Evolutionary conservation across 2,797 vertebrate species (phyloP), one percentile per base, ranked within the genome.

Genomic region (Silurus lanzhouensis): DNA sequence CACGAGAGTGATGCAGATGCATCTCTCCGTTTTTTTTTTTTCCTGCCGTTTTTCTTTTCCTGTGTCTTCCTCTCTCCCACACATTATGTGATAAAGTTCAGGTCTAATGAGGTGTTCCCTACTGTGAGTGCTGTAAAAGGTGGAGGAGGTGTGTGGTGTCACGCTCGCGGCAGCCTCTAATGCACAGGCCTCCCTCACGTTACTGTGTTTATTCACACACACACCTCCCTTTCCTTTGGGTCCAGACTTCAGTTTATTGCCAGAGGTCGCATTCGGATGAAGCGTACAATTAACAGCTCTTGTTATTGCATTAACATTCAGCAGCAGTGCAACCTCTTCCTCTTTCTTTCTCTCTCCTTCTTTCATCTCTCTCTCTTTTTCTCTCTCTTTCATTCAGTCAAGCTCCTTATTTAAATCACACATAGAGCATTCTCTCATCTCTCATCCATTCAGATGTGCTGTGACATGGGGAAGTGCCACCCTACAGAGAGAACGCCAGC

Each of bases 41-140:
- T 87, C 83, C 58, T 83, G 84, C 81, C 57, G 63, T 63, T 82
- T 38, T 9, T 13, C 61, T 68, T 44, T 14, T 22, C 17, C 66
- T 22, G 14, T 58, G 44, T 70, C 74, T 79, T n/a, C 4, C 19
- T 31, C 46, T 81, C 77, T 64, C 60, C 71, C 75, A 80, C 81
- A 20, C 81, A 60, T 71, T 22, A 76, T n/a, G 60, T 81, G 81
- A 82, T 86, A 74, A 81, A 83, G 82, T 82, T 90, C 87, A 19
- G 80, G 67, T 80, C 71, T 90, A 87, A 90, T 88, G 89, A 90
- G 83, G 86, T 84, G 78, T 84, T 76, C 83, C 83, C 70, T 76
- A 25, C 70, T 61, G 77, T 52, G 82, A 84, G 52, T 57, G 52
- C 70, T 84, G 78, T 66, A 61, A 81, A 80, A 66, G n/a, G 77